Base-by-base conservation (phyloP, 1,140 invertebrate species). In the Capitella teleta region DNA sequence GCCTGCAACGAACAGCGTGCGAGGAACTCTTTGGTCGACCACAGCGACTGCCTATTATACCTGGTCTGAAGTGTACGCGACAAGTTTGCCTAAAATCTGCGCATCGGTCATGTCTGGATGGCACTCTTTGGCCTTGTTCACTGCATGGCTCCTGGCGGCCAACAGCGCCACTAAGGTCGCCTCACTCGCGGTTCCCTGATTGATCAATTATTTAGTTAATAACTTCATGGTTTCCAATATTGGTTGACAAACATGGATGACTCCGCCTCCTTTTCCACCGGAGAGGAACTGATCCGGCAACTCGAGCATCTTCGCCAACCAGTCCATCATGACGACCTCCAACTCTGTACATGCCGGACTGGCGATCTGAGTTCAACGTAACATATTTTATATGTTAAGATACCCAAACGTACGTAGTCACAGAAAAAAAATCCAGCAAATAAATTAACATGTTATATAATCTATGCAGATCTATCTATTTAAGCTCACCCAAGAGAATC, bases 291-390 rank as follows among this genome's bases (percentile, higher is more conserved):
- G 78, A 48, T 84, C 75, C 0, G 94, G 94, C 1, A 98, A 69
- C 8, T 80, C 79, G 1, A 98, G 61, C 58, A 93, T 76, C 72
- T 93, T 90, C 3, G 83, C 66, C 18, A 97, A 67, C 94, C 93
- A 98, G 66, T 98, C 88, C 81, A 94, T 84, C 47, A 90, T 85
- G 0, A 87, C 75, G 19, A 94, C 86, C 76, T 97, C 92, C 1
- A 97, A 75, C 72, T 97, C 92, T 0, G 93, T 97, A 58, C 86
- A 92, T 0, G 86, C 87, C 0, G 92, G 92, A 64, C 87, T 88
- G 16, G 87, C 78, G 40, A 87, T 82, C 90, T 90, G 61, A n/a
- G n/a, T n/a, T n/a, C n/a, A n/a, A n/a, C n/a, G n/a, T n/a, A n/a
- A n/a, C n/a, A n/a, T n/a, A n/a, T n/a, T n/a, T n/a, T n/a, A n/a